These are phyloP conservation scores for Drosophila percnosoma DNA, from an alignment of 2,888 invertebrate genomes.

Conservation along the genomic window DNA sequence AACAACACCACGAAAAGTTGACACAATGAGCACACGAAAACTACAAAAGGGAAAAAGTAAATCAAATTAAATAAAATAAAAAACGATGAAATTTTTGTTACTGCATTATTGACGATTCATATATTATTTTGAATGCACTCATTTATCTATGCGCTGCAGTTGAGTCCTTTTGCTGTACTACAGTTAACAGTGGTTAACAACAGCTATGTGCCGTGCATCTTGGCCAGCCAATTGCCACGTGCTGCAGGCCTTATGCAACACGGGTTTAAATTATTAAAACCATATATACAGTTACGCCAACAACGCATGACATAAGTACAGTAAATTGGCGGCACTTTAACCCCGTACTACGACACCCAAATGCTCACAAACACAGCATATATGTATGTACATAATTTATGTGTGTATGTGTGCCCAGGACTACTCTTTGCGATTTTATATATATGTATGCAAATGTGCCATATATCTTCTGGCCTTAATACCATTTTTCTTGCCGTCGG, in stretches of 20 bases:
- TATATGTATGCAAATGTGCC: slow-evolving; percentile 62
- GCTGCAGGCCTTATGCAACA: slow-evolving; percentile 52
- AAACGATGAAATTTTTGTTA: slow-evolving; percentile 55
- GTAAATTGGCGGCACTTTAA: slow-evolving; percentile 66
- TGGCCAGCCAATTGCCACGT: slow-evolving; percentile 41
- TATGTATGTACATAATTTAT: not conserved
- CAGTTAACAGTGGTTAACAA: slow-evolving; percentile 31
- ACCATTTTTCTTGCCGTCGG: slow-evolving; percentile 67
- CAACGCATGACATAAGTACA: slow-evolving; percentile 58
- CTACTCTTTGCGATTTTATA: slow-evolving; percentile 31
- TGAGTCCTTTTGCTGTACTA: slow-evolving; percentile 5
- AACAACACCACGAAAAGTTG: slow-evolving; percentile 20
- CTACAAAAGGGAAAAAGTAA: slow-evolving; percentile 5
- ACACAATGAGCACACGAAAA: slow-evolving; percentile 23
- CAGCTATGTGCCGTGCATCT: slow-evolving; percentile 32
- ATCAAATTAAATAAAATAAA: slow-evolving; percentile 45
- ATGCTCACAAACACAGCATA: not conserved
- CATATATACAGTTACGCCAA: slow-evolving; percentile 32
- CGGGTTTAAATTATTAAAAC: slow-evolving; percentile 71
- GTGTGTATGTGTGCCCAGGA: not conserved
- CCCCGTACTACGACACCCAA: slow-evolving; percentile 17
- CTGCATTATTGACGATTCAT: slow-evolving; percentile 59
- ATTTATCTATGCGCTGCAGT: slow-evolving; percentile 48
- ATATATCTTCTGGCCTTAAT: slow-evolving; percentile 73
- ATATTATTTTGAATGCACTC: slow-evolving; percentile 44